Evolutionary conservation across 2,113 vertebrate species (phyloP), one percentile per base, ranked within the genome.

Genomic region (Myotis lucifugus): DNA sequence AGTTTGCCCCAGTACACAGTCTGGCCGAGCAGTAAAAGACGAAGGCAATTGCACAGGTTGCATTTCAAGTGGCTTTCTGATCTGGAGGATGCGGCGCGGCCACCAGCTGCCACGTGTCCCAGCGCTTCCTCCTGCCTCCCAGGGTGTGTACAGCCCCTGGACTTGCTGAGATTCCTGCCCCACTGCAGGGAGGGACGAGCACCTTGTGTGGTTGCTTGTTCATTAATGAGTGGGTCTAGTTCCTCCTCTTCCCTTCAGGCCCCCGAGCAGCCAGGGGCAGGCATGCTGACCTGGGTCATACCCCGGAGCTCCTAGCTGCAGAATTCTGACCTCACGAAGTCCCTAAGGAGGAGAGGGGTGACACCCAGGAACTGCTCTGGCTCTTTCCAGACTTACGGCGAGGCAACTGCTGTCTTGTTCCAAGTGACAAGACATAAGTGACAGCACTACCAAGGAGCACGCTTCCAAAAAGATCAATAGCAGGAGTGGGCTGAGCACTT

Each of bases 1-100:
- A 96, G 82, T 67, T 72, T 61, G 70, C 86, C 91, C 70, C 13
- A 69, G 85, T 94, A 85, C 96, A 86, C 92, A 95, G 78, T 61
- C 85, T 82, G 78, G 85, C 50, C 67, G 50, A 52, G 40, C 88
- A 73, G 56, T 77, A 92, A 91, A 95, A 84, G 90, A 86, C 27
- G 61, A 95, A 95, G 79, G 82, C 64, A 34, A 25, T 13, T 7
- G 23, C 17, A 8, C 64, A 89, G 74, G 74, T 48, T 85, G 83
- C 74, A 52, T 95, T 90, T 82, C 46, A 92, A 95, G 74, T 72
- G 77, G 32, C 77, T 69, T 34, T 56, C 74, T 14, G 64, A 79
- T 37, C 74, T 18, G 64, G 76, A 88, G 56, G 48, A 8, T 2
- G 37, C 37, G n/a, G 56, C 76, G 25, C 27, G 12, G 40, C n/a